These are phyloP conservation scores for Gallinago paraguaiae DNA, from an alignment of 2,113 vertebrate genomes.

Conservation along the genomic window DNA sequence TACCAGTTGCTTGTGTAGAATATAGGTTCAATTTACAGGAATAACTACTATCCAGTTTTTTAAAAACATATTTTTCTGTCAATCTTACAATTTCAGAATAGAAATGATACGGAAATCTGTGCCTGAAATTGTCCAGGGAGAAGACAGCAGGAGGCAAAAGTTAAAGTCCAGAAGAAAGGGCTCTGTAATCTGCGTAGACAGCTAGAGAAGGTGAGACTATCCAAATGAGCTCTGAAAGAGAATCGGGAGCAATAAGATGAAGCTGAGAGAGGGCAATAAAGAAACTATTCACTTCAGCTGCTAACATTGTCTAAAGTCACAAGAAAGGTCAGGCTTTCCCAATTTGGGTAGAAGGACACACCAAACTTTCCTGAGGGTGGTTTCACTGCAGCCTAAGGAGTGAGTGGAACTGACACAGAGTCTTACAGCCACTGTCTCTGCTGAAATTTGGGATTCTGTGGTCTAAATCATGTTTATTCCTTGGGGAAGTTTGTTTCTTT, in stretches of 20 bases:
- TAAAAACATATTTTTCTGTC: background rate
- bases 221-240: background rate
- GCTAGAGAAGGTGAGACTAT: background rate
- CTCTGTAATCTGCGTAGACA: background rate
- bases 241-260: background rate
- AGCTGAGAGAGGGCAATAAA: background rate
- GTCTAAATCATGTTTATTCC: background rate
- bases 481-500: background rate
- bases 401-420: rapidly evolving
- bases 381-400: background rate
- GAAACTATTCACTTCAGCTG: background rate
- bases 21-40: background rate
- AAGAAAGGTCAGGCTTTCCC: background rate
- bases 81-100: background rate
- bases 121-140: background rate
- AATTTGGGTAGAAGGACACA: background rate
- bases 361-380: rapidly evolving
- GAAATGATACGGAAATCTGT: background rate
- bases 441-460: background rate
- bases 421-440: rapidly evolving
- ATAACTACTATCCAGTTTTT: background rate
- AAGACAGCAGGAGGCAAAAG: background rate
- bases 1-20: background rate
- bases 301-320: background rate
- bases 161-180: background rate